phyloP scores from a whole-genome alignment of 2,113 vertebrate species.

The Cettia cetti region DNA sequence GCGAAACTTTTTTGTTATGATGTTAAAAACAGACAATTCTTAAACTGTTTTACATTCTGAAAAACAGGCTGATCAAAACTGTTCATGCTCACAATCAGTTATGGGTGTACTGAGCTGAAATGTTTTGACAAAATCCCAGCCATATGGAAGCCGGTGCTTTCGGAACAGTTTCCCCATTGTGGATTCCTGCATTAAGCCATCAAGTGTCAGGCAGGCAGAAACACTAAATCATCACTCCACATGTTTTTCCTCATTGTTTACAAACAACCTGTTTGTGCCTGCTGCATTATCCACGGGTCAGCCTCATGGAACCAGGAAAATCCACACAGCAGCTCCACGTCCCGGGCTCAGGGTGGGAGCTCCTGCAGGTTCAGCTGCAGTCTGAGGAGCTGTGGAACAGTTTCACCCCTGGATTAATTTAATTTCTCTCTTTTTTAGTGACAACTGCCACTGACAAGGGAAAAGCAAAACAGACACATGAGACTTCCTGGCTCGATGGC shows the following conservation, averaged over 20 bases:
- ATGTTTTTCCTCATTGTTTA: background rate
- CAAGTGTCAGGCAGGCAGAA: slow-evolving; percentile 7
- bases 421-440: background rate
- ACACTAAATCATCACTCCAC: background rate
- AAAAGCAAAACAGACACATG: background rate
- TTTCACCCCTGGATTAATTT: background rate
- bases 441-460: background rate
- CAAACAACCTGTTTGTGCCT: background rate
- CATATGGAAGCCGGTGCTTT: background rate
- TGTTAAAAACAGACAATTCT: slow-evolving; percentile 47
- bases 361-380: background rate
- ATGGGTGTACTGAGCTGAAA: background rate
- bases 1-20: slow-evolving; percentile 48
- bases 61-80: slow-evolving; percentile 49
- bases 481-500: background rate
- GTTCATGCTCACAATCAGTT: slow-evolving; percentile 18
- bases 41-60: slow-evolving; percentile 37
- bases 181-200: background rate
- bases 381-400: background rate
- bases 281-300: background rate
- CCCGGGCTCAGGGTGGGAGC: rapidly evolving
- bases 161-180: background rate
- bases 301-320: background rate
- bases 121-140: slow-evolving; percentile 52
- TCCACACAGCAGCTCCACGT: background rate